Base-by-base conservation (phyloP, 2,113 vertebrate genomes). In the Pomatorhinus ruficollis region DNA sequence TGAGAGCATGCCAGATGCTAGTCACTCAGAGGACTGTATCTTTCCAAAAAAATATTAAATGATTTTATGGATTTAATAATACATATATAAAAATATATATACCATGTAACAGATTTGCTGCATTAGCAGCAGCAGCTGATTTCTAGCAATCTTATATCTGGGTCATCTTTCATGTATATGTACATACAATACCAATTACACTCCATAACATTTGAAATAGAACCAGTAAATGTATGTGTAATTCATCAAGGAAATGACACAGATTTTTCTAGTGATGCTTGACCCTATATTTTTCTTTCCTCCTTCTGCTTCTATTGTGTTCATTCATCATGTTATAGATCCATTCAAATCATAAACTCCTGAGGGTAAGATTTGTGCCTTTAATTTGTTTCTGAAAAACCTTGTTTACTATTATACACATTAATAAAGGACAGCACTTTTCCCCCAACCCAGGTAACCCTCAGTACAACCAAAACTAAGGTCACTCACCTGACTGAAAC, bases 1-100 rank as follows among this genome's bases (percentile, higher is more conserved):
- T 93, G 83, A 94, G 72, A 97, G 63, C n/a, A 65, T 93, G 91
- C 93, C 96, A 97, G 93, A 95, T 95, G 90, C 64, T 96, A 97
- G 89, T 97, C 91, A 93, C 63, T 95, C 78, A 63, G 77, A 93
- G 85, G 75, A 95, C 56, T 94, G 80, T 75, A 83, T 82, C 17
- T 47, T 95, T 94, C 15, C 12, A 79, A 94, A 96, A 96, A 40
- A 83, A 91, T 69, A 89, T 86, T 77, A 95, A 78, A 61, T 54
- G 3, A 91, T 83, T 78, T 94, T 87, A 92, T 95, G 79, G 61
- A 95, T 97, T 97, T 96, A 96, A 97, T 97, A 82, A 92, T 52
- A 87, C 65, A 82, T 78, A 83, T 87, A 95, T 92, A 95, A 64
- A 95, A 61, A 96, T 64, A 89, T 11, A 75, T 22, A 75, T 18